Percentiles rank a stretch among this genome's conserved stretches.
Evolutionary conservation across 2,113 vertebrate species (phyloP).

Genomic region (Morone saxatilis): DNA sequence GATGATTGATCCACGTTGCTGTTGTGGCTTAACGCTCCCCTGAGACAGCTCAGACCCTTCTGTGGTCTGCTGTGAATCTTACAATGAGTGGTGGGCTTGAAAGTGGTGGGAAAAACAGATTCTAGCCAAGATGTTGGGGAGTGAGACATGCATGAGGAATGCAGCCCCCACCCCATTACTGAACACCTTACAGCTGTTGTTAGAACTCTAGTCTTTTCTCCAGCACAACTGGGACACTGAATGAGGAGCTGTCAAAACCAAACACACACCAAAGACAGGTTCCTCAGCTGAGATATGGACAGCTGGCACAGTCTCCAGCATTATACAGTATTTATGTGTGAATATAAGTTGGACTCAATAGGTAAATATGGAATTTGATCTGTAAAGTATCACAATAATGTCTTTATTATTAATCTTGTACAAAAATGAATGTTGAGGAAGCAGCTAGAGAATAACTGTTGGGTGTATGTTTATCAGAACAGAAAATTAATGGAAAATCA

Average conservation of each 20-base stretch:
- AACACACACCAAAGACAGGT: conserved; percentile 37
- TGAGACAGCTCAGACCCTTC: conserved; percentile 81
- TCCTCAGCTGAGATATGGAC: conserved; percentile 43
- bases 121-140: conserved; percentile 86
- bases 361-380: not conserved
- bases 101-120: conserved; percentile 90
- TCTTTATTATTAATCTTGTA: not conserved
- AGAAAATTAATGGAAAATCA: too few species aligned
- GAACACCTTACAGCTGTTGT: conserved; percentile 88
- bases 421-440: not conserved
- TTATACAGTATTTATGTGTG: conserved; percentile 15
- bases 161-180: conserved; percentile 66
- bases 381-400: conserved; percentile 13
- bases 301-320: conserved; percentile 51
- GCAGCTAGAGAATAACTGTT: not conserved
- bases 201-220: conserved; percentile 76
- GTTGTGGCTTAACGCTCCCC: conserved; percentile 75
- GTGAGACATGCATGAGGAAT: conserved; percentile 92
- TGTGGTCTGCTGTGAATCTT: conserved; percentile 88
- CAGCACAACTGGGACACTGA: conserved; percentile 15
- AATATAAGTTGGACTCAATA: conserved; percentile 4
- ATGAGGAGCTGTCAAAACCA: conserved; percentile 64
- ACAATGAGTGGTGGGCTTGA: conserved; percentile 85
- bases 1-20: conserved; percentile 81
- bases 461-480: too few species aligned